These are phyloP conservation scores for Hirtodrosophila trivittata DNA, from an alignment of 2,888 invertebrate genomes.

Conservation along the genomic window DNA sequence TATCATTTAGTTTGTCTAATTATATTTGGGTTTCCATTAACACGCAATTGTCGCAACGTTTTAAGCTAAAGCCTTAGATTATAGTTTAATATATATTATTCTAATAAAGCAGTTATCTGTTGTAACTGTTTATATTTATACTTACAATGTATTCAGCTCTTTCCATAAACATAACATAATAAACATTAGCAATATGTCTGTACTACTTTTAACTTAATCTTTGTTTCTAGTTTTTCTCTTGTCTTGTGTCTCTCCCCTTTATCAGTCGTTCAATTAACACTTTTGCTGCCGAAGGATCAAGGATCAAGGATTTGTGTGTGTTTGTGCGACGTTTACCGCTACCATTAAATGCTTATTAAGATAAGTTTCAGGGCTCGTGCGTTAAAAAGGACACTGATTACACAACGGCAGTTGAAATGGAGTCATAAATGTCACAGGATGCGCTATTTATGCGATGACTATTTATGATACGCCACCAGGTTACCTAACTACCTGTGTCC, in stretches of 20 bases:
- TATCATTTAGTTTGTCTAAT: conserved; percentile 20
- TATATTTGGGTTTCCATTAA: conserved; percentile 7
- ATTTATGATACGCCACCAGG: conserved; percentile 73
- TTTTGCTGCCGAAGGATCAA: conserved; percentile 10
- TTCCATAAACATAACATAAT: conserved; percentile 44
- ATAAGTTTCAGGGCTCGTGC: conserved; percentile 56
- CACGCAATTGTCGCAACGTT: conserved; percentile 5
- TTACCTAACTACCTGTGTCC: conserved; percentile 38
- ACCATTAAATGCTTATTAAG: conserved; percentile 79
- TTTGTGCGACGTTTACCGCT: conserved; percentile 67
- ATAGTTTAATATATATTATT: conserved; percentile 9
- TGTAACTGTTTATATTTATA: conserved; percentile 28
- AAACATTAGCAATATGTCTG: conserved; percentile 35
- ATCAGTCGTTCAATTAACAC: conserved; percentile 53
- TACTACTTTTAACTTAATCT: conserved; percentile 1
- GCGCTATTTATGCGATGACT: conserved; percentile 80
- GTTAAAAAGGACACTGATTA: conserved; percentile 53
- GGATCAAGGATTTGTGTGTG: conserved; percentile 19
- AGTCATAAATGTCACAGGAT: conserved; percentile 79
- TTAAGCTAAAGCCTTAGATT: conserved; percentile 11
- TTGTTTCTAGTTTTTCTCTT: background rate
- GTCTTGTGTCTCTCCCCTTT: too few relatives aligned
- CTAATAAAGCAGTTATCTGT: conserved; percentile 5
- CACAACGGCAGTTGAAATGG: conserved; percentile 59
- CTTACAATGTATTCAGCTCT: conserved; percentile 33